These are phyloP conservation scores for Caenorhabditis zanzibari DNA, from an alignment of 2,888 invertebrate species.

Conservation along the genomic window DNA sequence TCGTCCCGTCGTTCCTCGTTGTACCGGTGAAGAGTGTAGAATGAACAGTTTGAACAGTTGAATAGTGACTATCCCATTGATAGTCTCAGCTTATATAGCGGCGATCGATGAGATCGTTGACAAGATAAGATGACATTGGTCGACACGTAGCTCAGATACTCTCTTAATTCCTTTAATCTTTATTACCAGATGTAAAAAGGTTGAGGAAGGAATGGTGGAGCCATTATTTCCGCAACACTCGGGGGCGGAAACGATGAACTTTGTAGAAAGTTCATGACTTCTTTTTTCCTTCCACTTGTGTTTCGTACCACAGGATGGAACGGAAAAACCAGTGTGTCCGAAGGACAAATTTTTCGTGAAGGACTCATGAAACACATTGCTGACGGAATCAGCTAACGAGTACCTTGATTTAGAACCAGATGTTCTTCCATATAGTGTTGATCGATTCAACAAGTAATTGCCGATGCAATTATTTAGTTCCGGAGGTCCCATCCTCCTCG, in stretches of 20 bases:
- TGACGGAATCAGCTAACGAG: too few species aligned
- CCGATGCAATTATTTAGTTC: too few species aligned
- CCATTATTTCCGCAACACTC: slow-evolving; percentile 7
- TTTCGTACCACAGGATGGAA: too few species aligned
- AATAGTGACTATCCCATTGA: background rate
- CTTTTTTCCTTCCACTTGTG: background rate
- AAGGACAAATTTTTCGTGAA: background rate
- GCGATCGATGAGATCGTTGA: background rate
- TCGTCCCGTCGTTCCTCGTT: background rate
- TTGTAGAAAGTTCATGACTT: background rate
- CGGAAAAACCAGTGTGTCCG: background rate
- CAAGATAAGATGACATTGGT: background rate
- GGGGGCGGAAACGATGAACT: background rate
- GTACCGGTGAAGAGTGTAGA: background rate
- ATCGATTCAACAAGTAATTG: too few species aligned
- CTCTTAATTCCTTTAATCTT: too few species aligned
- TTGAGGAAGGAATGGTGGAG: background rate
- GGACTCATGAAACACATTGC: too few species aligned
- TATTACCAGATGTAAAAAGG: background rate
- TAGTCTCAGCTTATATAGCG: background rate
- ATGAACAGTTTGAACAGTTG: too few species aligned
- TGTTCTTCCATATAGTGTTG: too few species aligned
- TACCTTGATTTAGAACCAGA: too few species aligned
- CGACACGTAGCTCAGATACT: background rate
- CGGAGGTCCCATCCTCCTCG: too few species aligned